A percentile compares a stretch with the other conserved stretches of the same genome.
These are phyloP conservation scores for Geodia barretti DNA, from an alignment of 37 sponge, comb jelly and placozoan species.

Conservation along the genomic window DNA sequence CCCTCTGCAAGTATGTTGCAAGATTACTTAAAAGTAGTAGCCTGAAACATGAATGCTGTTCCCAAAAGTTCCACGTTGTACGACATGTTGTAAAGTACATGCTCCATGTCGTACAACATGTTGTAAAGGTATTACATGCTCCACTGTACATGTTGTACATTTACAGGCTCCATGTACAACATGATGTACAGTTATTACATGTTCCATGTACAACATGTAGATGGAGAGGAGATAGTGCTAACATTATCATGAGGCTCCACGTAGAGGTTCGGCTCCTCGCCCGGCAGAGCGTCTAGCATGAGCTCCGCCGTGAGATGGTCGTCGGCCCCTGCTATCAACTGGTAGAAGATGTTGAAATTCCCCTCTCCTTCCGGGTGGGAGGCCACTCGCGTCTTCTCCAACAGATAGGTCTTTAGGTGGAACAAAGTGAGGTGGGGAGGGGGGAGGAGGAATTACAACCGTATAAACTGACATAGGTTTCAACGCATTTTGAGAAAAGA, in stretches of 20 bases:
- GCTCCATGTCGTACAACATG: too few species aligned
- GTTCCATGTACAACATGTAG: neutral
- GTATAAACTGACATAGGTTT: neutral
- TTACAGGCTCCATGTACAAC: too few species aligned
- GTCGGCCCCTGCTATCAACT: constrained; percentile 89
- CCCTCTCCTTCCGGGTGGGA: constrained; percentile 77
- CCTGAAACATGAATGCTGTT: too few species aligned
- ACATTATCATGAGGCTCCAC: constrained; percentile 65
- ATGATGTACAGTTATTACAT: too few species aligned
- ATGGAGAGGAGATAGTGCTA: neutral
- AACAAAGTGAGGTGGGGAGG: constrained; percentile 4
- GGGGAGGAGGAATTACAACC: neutral
- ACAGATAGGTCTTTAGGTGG: constrained; percentile 24
- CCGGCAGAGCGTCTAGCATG: constrained; percentile 44
- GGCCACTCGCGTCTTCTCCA: constrained; percentile 91
- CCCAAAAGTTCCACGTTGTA: too few species aligned
- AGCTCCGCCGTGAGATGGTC: constrained; percentile 78
- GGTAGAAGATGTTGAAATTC: constrained; percentile 94
- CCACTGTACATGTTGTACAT: too few species aligned
- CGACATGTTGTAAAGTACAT: too few species aligned
- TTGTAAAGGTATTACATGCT: too few species aligned
- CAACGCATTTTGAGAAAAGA: neutral
- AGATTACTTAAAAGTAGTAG: too few species aligned
- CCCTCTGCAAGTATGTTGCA: too few species aligned
- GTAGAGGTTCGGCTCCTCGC: constrained; percentile 71